These are phyloP conservation scores for Cervus canadensis DNA, from an alignment of 2,113 vertebrate species.

Conservation along the genomic window DNA sequence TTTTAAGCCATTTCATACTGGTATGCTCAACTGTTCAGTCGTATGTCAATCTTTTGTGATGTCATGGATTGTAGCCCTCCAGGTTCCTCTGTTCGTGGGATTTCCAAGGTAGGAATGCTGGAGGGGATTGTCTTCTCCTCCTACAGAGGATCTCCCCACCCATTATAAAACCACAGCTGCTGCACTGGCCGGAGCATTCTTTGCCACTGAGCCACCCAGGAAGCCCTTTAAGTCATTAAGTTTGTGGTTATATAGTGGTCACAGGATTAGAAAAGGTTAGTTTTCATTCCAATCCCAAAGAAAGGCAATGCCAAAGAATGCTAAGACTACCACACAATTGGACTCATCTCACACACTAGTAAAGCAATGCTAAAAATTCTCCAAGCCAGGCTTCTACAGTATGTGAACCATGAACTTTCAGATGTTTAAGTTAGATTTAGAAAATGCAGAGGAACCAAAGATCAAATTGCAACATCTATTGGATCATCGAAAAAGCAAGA, in stretches of 20 bases:
- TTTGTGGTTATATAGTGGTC: background rate
- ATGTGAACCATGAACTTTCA: background rate
- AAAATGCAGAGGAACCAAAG: background rate
- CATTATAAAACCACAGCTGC: background rate
- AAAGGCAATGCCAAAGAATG: background rate
- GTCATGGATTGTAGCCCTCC: background rate
- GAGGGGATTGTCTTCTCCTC: background rate
- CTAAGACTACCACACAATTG: background rate
- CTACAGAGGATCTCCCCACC: background rate
- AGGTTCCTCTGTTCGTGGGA: background rate
- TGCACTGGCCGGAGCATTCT: background rate
- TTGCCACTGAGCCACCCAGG: background rate
- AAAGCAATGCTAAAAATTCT: background rate
- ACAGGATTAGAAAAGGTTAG: background rate
- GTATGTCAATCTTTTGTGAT: background rate
- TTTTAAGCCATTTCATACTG: background rate
- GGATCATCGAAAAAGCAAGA: background rate
- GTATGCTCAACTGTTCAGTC: background rate
- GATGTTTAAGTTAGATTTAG: background rate
- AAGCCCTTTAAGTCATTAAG: background rate
- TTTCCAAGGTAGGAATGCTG: background rate
- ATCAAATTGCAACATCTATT: background rate
- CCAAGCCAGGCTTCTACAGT: background rate
- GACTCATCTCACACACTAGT: background rate
- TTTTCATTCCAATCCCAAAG: background rate